Conservation (phyloP, 1,140 invertebrate species). For the Globodera ellingtonae region DNA sequence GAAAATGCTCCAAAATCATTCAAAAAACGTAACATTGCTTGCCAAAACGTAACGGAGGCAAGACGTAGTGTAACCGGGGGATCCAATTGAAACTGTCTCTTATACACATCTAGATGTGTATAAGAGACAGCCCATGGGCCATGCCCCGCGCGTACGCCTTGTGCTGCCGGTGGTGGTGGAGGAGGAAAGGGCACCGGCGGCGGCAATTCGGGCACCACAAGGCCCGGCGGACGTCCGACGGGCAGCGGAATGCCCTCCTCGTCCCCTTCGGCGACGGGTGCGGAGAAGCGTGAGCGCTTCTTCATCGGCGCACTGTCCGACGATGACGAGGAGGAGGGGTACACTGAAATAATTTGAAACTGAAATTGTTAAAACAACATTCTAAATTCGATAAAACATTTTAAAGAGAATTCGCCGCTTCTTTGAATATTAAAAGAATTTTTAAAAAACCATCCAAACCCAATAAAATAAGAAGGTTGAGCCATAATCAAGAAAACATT, state of each 20-base stretch:
- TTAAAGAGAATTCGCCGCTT: not conserved
- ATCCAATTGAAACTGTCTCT: no score
- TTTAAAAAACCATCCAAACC: no score
- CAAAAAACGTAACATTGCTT: no score
- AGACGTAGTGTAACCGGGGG: no score
- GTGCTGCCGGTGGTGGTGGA: not conserved
- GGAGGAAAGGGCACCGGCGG: slow-evolving; percentile 2
- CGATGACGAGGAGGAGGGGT: slow-evolving; percentile 41
- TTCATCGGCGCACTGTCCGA: not conserved
- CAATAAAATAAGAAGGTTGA: no score
- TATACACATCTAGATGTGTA: no score
- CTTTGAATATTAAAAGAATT: no score
- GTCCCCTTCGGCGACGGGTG: not conserved
- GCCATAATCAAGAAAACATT: no score
- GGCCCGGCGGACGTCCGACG: not conserved
- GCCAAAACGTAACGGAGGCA: no score
- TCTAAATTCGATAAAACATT: not conserved
- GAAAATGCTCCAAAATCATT: no score
- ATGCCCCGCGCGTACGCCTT: slow-evolving; percentile 1
- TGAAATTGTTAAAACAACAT: not conserved
- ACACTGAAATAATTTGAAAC: slow-evolving; percentile 41
- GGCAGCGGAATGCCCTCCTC: slow-evolving; percentile 16
- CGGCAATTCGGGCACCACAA: slow-evolving; percentile 3
- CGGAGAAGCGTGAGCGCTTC: slow-evolving; percentile 24
- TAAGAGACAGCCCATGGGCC: no score